phyloP scores from a whole-genome alignment of 1,140 invertebrate species.

The Cotesia glomerata region DNA sequence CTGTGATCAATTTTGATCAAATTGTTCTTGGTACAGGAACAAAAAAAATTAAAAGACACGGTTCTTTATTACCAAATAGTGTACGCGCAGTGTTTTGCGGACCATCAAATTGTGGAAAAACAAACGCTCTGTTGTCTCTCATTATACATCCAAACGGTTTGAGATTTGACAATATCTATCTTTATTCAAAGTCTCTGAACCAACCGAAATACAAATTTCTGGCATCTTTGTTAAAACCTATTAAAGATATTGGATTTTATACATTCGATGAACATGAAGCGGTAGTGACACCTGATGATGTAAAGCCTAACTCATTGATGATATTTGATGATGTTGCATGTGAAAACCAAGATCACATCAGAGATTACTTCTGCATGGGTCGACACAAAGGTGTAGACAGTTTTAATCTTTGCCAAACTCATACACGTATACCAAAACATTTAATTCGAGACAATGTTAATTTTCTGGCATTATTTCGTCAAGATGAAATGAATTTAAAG shows the following conservation, averaged over 20 bases:
- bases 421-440: too few species aligned
- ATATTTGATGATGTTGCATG: slow-evolving; percentile 21
- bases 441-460: too few species aligned
- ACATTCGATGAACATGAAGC: slow-evolving; percentile 13
- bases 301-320: slow-evolving; percentile 12
- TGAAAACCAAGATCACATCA: too few species aligned
- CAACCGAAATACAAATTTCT: slow-evolving; percentile 13
- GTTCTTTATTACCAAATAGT: too few species aligned
- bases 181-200: slow-evolving; percentile 14
- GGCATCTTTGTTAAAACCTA: background rate
- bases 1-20: too few species aligned
- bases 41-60: too few species aligned
- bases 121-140: slow-evolving; percentile 10
- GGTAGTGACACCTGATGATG: slow-evolving; percentile 7
- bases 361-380: too few species aligned
- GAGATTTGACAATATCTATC: slow-evolving; percentile 19
- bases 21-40: too few species aligned
- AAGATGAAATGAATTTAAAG: slow-evolving; percentile 20
- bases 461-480: too few species aligned
- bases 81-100: too few species aligned
- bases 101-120: background rate
- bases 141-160: slow-evolving; percentile 16
- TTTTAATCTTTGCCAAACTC: too few species aligned
- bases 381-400: too few species aligned
- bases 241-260: slow-evolving; percentile 14